A percentile compares a stretch with the other conserved stretches of the same genome.
Evolutionary conservation across 1,140 invertebrate species (phyloP).

Genomic region (Drosophila teissieri): DNA sequence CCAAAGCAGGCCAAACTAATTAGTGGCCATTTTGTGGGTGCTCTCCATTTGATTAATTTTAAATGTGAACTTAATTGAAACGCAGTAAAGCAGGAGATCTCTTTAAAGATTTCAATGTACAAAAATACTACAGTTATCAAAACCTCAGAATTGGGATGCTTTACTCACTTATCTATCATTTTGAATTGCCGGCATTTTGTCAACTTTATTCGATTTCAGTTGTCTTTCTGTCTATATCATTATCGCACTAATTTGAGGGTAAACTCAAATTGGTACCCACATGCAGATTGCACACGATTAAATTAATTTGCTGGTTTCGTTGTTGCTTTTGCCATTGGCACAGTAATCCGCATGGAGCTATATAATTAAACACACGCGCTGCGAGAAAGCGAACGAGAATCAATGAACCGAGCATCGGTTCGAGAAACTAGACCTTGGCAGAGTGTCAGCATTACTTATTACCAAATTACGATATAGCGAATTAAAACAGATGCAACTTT

Average conservation of each 20-base stretch:
- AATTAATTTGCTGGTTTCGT: constrained; percentile 40
- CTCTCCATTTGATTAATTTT: constrained; percentile 74
- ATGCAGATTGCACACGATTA: constrained; percentile 18
- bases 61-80: constrained; percentile 74
- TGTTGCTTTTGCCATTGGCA: constrained; percentile 13
- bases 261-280: background rate
- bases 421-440: background rate
- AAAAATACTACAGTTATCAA: background rate
- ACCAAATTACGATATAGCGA: constrained; percentile 9
- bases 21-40: constrained; percentile 73
- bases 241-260: constrained; percentile 4
- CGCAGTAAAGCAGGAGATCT: background rate
- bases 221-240: background rate
- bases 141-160: no score
- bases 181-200: background rate
- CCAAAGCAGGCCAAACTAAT: constrained; percentile 63
- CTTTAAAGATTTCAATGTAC: background rate
- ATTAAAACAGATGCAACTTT: background rate
- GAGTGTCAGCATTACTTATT: constrained; percentile 18
- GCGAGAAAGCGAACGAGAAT: constrained; percentile 16
- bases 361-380: constrained; percentile 62
- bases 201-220: background rate
- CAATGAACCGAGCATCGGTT: background rate
- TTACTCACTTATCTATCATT: constrained; percentile 9
- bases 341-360: background rate